These are phyloP conservation scores for Drosophila teissieri DNA, from an alignment of 1,140 invertebrate species.

Conservation along the genomic window DNA sequence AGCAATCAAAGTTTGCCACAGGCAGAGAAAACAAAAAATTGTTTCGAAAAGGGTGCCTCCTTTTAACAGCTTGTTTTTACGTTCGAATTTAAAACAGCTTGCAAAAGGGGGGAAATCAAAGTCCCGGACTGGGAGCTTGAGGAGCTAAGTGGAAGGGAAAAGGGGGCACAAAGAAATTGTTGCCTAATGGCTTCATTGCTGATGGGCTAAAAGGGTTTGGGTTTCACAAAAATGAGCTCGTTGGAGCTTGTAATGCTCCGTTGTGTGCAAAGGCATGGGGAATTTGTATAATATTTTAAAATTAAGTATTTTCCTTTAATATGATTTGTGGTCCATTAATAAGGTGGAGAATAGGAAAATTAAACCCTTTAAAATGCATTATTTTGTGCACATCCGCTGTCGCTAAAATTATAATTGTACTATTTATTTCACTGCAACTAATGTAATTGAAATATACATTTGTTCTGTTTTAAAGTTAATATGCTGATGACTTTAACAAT, in stretches of 20 bases:
- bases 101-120: slow-evolving; percentile 56
- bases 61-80: slow-evolving; percentile 52
- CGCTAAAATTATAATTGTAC: neutral
- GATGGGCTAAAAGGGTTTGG: slow-evolving; percentile 19
- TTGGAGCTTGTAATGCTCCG: slow-evolving; percentile 46
- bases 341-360: neutral
- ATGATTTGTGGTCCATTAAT: neutral
- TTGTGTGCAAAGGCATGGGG: slow-evolving; percentile 10
- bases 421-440: neutral
- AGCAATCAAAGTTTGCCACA: slow-evolving; percentile 74
- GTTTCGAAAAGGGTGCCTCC: slow-evolving; percentile 28
- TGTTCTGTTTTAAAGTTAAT: neutral
- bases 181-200: slow-evolving; percentile 72
- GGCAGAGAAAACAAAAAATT: slow-evolving; percentile 11
- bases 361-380: neutral
- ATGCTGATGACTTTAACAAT: neutral
- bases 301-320: neutral
- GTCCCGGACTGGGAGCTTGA: slow-evolving; percentile 31
- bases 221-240: neutral
- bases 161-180: slow-evolving; percentile 25
- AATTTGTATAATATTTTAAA: neutral
- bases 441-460: neutral
- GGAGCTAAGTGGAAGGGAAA: slow-evolving; percentile 8
- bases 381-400: too few species aligned
- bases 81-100: slow-evolving; percentile 54